These are phyloP conservation scores for Ligdia adustata DNA, from an alignment of 2,888 invertebrate genomes.

Conservation along the genomic window DNA sequence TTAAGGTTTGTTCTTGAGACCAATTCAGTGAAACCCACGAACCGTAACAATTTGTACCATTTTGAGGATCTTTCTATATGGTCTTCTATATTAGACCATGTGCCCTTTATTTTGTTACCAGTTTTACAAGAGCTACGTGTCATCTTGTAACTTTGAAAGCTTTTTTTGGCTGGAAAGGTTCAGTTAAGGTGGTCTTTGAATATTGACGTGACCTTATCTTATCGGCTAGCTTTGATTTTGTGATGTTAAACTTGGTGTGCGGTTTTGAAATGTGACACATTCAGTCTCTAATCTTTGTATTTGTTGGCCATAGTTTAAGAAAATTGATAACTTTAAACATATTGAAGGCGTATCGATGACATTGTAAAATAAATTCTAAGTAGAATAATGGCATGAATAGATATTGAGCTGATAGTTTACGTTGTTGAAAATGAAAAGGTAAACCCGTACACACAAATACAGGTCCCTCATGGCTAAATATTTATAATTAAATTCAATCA, in stretches of 20 bases:
- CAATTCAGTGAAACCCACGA: conserved; percentile 45
- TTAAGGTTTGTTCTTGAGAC: conserved; percentile 66
- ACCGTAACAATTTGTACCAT: neutral
- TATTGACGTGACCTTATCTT: conserved; percentile 68
- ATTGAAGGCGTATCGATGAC: too few species aligned
- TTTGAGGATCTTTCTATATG: neutral
- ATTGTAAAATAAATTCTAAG: too few species aligned
- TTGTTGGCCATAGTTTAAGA: too few species aligned
- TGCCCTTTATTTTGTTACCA: conserved; percentile 14
- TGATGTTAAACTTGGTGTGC: conserved; percentile 76
- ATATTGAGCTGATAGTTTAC: too few species aligned
- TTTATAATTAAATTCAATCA: too few species aligned
- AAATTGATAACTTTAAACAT: too few species aligned
- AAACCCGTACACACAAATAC: too few species aligned
- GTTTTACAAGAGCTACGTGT: neutral
- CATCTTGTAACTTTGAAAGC: neutral
- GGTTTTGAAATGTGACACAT: conserved; percentile 68
- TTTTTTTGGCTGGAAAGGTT: conserved; percentile 30
- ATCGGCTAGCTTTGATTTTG: conserved; percentile 76
- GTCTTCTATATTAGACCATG: conserved; percentile 8
- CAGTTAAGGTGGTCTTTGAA: conserved; percentile 46
- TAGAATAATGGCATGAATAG: too few species aligned
- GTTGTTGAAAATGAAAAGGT: too few species aligned
- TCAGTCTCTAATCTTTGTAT: too few species aligned
- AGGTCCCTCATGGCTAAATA: too few species aligned